Evolutionary conservation across 2,797 vertebrate genomes (phyloP).

Genomic region (Phataginus tricuspis): DNA sequence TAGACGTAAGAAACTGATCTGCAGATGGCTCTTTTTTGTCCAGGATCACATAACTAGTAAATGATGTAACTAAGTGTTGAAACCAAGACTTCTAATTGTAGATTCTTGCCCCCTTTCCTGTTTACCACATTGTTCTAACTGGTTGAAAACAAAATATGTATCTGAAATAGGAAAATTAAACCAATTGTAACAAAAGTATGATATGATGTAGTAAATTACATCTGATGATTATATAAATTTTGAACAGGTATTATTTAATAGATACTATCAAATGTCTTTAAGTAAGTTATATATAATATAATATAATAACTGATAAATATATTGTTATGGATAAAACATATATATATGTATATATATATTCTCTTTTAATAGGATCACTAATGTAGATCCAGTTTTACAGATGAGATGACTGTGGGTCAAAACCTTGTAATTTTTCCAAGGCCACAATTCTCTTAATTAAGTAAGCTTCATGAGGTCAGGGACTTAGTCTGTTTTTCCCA

Average conservation of each 20-base stretch:
- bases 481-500: neutral
- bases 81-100: neutral
- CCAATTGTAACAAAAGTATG: neutral
- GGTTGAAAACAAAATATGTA: constrained; percentile 2
- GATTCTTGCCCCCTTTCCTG: neutral
- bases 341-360: neutral
- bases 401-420: neutral
- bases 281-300: neutral
- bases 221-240: constrained; percentile 15
- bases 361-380: neutral
- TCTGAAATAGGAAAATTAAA: constrained; percentile 47
- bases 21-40: constrained; percentile 26
- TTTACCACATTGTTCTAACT: neutral
- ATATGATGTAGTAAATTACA: neutral
- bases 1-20: neutral
- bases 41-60: neutral
- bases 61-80: neutral
- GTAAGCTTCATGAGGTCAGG: neutral
- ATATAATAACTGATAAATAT: neutral
- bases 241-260: neutral
- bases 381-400: neutral
- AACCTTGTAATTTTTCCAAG: neutral
- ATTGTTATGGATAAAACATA: neutral
- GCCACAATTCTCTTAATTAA: neutral
- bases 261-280: neutral